phyloP scores from a whole-genome alignment of 2,888 invertebrate genomes.

The Carterocephalus palaemon region DNA sequence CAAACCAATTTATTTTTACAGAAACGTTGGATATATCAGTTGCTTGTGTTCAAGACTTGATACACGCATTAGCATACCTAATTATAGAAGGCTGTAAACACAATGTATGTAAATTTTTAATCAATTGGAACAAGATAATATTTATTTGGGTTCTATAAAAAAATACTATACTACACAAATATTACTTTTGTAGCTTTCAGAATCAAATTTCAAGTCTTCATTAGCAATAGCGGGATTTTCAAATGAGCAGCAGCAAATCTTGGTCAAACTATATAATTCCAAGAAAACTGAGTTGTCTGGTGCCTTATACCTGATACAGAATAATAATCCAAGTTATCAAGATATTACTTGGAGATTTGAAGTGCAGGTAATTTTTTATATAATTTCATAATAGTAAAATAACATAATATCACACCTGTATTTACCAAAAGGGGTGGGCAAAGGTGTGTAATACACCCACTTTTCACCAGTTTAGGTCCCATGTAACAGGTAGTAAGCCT shows the following conservation, averaged over 20 bases:
- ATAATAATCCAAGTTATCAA: constrained; percentile 59
- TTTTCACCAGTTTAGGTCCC: too few species aligned
- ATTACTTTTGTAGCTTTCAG: constrained; percentile 52
- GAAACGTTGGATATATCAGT: constrained; percentile 80
- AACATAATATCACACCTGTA: too few species aligned
- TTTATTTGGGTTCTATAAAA: too few species aligned
- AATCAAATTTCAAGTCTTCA: constrained; percentile 65
- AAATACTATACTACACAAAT: constrained; percentile 20
- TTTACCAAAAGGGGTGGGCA: too few species aligned
- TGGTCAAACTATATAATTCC: constrained; percentile 79
- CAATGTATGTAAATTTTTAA: constrained; percentile 73
- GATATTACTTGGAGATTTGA: constrained; percentile 71
- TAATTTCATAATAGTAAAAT: too few species aligned
- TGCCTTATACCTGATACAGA: constrained; percentile 67
- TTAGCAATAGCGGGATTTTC: constrained; percentile 78
- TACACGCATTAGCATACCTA: constrained; percentile 86
- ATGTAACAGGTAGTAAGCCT: too few species aligned
- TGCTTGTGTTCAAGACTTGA: constrained; percentile 79
- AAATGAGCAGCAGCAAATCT: constrained; percentile 77
- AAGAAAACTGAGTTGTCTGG: constrained; percentile 77
- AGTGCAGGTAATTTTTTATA: constrained; percentile 52
- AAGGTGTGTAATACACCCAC: too few species aligned
- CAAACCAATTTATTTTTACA: constrained; percentile 51
- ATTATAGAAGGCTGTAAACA: constrained; percentile 84
- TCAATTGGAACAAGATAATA: not conserved